Conservation (phyloP, 1,140 invertebrate genomes). For the Nomia melanderi region DNA sequence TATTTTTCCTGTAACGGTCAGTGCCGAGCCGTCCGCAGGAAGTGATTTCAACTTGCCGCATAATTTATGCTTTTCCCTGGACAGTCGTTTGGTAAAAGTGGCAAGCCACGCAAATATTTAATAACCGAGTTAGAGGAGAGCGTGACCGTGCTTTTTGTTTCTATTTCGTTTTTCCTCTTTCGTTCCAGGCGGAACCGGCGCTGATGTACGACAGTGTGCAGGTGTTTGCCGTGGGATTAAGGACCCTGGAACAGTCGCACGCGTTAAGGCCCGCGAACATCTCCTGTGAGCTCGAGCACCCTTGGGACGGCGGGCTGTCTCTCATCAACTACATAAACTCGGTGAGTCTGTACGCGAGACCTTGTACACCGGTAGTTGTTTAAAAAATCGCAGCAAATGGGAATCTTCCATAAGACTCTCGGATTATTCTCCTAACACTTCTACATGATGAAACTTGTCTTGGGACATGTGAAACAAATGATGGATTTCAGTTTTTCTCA, state of each 20-base stretch:
- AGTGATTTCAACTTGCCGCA: background rate
- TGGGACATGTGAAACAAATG: too few relatives aligned
- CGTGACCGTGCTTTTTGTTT: background rate
- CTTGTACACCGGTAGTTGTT: background rate
- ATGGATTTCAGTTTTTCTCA: too few relatives aligned
- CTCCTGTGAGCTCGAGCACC: constrained; percentile 86
- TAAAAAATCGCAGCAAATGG: background rate
- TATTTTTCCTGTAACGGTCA: background rate
- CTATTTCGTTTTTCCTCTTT: background rate
- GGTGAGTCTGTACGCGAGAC: constrained; percentile 79
- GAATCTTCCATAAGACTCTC: background rate
- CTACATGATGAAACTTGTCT: too few relatives aligned
- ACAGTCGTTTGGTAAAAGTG: background rate
- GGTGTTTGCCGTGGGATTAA: constrained; percentile 87
- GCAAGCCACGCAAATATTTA: constrained; percentile 8
- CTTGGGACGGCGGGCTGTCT: constrained; percentile 90
- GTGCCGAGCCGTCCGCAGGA: background rate
- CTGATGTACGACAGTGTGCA: constrained; percentile 90
- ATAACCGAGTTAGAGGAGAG: background rate
- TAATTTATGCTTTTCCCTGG: constrained; percentile 12
- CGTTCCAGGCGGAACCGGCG: constrained; percentile 87
- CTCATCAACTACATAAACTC: constrained; percentile 91
- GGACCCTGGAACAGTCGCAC: constrained; percentile 85
- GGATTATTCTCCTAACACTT: too few relatives aligned
- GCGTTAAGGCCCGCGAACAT: constrained; percentile 85